Evolutionary conservation across 2,113 vertebrate genomes (phyloP).

Genomic region (Chionis minor): DNA sequence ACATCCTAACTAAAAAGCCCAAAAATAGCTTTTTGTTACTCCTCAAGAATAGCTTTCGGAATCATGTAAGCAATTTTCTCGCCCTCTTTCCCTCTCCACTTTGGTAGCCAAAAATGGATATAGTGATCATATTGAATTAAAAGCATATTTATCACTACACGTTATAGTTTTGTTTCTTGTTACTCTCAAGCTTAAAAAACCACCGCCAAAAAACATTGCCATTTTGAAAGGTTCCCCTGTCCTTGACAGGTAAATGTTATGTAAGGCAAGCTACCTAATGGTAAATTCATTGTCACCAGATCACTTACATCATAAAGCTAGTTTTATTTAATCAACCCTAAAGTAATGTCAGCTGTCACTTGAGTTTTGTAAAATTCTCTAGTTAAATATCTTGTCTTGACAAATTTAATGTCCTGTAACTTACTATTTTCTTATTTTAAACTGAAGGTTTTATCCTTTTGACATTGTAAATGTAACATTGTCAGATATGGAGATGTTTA

Average conservation of each 20-base stretch:
- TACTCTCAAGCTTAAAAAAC: background rate
- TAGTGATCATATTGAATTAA: background rate
- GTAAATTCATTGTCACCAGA: background rate
- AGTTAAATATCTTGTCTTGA: background rate
- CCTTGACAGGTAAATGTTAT: background rate
- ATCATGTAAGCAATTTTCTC: background rate
- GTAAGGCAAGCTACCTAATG: background rate
- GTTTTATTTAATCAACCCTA: background rate
- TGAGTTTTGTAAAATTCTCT: background rate
- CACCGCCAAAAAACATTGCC: background rate
- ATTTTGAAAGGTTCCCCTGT: background rate
- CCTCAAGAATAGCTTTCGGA: background rate
- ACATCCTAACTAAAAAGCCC: background rate
- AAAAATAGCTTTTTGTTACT: background rate
- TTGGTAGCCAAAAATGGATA: background rate
- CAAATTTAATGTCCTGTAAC: background rate
- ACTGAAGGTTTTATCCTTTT: slow-evolving; percentile 11
- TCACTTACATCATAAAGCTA: background rate
- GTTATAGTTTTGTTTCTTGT: background rate
- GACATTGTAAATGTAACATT: slow-evolving; percentile 10
- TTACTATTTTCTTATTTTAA: background rate
- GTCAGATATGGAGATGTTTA: background rate
- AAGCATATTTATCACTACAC: background rate
- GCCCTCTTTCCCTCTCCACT: background rate
- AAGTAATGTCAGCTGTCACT: background rate